phyloP scores from a whole-genome alignment of 92 coral and sea anemone genomes.

The Parazoanthus darwini region DNA sequence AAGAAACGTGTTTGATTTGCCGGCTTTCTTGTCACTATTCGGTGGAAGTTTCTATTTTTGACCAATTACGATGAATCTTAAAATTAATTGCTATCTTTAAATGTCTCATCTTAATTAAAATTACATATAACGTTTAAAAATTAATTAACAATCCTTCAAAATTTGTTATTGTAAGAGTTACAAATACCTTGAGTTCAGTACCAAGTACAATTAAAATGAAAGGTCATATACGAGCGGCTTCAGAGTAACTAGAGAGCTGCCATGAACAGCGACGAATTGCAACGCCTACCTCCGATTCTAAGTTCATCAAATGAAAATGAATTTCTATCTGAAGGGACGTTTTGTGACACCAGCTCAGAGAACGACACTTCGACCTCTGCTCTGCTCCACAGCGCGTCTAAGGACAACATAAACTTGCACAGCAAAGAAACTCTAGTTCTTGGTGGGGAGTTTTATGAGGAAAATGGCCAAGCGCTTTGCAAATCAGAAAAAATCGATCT shows the following conservation, averaged over 20 bases:
- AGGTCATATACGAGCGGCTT: neutral
- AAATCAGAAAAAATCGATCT: neutral
- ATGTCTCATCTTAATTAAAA: neutral
- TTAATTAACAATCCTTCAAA: neutral
- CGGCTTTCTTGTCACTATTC: neutral
- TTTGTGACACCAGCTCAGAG: neutral
- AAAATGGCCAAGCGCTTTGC: neutral
- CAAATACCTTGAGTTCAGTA: neutral
- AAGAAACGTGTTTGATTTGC: neutral
- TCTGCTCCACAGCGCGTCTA: neutral
- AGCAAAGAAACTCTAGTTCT: neutral
- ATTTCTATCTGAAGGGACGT: neutral
- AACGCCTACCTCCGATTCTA: neutral
- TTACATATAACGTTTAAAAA: neutral
- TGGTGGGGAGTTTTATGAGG: neutral
- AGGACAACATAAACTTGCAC: neutral
- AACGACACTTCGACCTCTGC: neutral
- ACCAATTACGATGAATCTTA: conserved; percentile 2
- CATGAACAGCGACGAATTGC: neutral
- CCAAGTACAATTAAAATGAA: neutral
- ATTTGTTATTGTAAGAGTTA: no score
- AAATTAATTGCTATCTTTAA: conserved; percentile 13
- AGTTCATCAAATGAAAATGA: neutral
- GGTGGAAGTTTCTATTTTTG: neutral
- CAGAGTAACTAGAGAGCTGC: neutral